phyloP scores from a whole-genome alignment of 2,888 invertebrate genomes.

The Platycheirus albimanus region DNA sequence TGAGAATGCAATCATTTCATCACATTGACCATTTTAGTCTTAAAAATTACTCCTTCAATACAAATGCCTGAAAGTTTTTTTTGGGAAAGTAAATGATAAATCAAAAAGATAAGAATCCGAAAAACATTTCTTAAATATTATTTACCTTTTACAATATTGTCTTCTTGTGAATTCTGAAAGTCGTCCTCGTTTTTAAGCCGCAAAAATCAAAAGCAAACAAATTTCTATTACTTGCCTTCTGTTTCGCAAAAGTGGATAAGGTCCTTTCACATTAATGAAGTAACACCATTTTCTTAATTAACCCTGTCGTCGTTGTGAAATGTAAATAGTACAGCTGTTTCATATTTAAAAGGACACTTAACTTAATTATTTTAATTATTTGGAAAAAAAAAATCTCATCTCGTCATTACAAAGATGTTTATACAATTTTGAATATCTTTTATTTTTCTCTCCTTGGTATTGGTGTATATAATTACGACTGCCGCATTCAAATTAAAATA shows the following conservation, averaged over 20 bases:
- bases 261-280: not conserved
- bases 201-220: too few relatives aligned
- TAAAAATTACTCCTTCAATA: too few relatives aligned
- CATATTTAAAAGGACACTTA: slow-evolving; percentile 21
- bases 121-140: too few relatives aligned
- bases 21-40: too few relatives aligned
- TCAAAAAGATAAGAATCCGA: too few relatives aligned
- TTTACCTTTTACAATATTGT: too few relatives aligned
- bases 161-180: too few relatives aligned
- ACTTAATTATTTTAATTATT: slow-evolving; percentile 30
- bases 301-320: slow-evolving; percentile 18
- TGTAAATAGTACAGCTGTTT: slow-evolving; percentile 13
- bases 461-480: not conserved
- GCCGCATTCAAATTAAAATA: slow-evolving; percentile 27
- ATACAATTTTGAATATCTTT: slow-evolving; percentile 7
- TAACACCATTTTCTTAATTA: slow-evolving; percentile 33
- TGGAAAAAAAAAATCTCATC: not conserved
- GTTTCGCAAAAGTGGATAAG: not conserved
- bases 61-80: too few relatives aligned
- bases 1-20: too few relatives aligned
- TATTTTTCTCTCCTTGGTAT: not conserved
- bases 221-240: too few relatives aligned
- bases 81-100: too few relatives aligned
- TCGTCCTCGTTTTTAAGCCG: too few relatives aligned
- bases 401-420: slow-evolving; percentile 27